Evolutionary conservation across 2,888 invertebrate species (phyloP).

Genomic region (Hydroisotoma schaefferi): DNA sequence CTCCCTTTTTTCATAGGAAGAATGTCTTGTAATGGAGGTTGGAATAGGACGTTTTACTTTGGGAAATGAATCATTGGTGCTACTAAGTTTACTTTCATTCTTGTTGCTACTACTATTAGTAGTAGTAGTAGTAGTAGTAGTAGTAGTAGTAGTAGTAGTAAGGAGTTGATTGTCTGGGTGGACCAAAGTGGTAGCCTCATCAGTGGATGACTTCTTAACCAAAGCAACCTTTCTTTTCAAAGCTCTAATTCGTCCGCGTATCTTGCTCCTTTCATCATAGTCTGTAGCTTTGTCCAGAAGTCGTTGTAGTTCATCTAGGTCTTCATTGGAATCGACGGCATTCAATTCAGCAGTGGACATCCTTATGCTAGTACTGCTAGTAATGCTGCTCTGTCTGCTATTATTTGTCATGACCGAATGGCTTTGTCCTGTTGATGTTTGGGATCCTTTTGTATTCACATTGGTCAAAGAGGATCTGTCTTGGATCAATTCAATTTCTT

Average conservation of each 20-base stretch:
- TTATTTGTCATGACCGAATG: no score
- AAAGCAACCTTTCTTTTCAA: constrained; percentile 60
- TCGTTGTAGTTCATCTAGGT: constrained; percentile 50
- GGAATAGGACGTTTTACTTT: not conserved
- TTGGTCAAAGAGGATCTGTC: no score
- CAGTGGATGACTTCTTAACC: constrained; percentile 32
- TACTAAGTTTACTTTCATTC: no score
- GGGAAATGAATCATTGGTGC: not conserved
- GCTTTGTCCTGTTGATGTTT: not conserved
- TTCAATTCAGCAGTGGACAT: constrained; percentile 33
- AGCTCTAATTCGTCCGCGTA: constrained; percentile 71
- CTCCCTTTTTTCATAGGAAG: constrained; percentile 8
- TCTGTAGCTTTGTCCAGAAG: constrained; percentile 71
- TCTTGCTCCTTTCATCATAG: constrained; percentile 72
- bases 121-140: no score
- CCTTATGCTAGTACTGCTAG: constrained; percentile 9
- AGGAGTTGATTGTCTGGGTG: no score
- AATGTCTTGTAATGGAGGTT: not conserved
- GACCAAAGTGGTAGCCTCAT: no score
- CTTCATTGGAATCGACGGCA: constrained; percentile 38
- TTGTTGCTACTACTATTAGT: no score
- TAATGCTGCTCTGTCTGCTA: no score
- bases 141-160: no score
- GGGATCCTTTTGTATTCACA: not conserved
- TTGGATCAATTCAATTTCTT: not conserved